Conservation (phyloP, 2,888 invertebrate genomes). For the Ethmia dodecea region DNA sequence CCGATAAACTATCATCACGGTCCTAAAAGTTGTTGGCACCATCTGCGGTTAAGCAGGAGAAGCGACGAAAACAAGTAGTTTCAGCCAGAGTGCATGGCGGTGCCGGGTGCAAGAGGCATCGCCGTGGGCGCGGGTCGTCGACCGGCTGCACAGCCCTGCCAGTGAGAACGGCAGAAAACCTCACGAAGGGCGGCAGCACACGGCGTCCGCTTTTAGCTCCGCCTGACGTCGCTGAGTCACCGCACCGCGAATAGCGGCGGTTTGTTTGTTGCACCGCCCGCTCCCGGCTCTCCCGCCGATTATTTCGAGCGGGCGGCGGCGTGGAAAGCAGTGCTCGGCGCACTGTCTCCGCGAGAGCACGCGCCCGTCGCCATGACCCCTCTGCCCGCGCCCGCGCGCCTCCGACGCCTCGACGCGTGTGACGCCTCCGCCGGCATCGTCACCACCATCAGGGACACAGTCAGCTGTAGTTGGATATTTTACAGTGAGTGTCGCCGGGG, state of each 20-base stretch:
- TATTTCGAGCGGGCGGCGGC: constrained; percentile 56
- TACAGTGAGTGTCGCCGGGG: constrained; percentile 79
- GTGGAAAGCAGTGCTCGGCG: constrained; percentile 20
- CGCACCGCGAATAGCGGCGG: constrained; percentile 69
- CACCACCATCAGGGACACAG: constrained; percentile 80
- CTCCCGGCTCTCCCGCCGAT: constrained; percentile 60
- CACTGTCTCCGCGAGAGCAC: constrained; percentile 43
- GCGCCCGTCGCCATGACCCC: constrained; percentile 67
- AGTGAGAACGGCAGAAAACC: constrained; percentile 68
- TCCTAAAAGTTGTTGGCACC: not conserved
- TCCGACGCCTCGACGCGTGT: constrained; percentile 58
- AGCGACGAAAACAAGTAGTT: too few relatives aligned
- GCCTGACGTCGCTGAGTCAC: constrained; percentile 72
- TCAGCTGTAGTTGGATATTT: constrained; percentile 87
- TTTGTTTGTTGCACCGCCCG: constrained; percentile 74
- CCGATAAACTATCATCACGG: not conserved
- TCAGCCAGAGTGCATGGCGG: constrained; percentile 15
- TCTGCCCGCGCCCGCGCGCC: constrained; percentile 52
- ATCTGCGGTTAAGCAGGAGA: not conserved
- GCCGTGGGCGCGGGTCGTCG: constrained; percentile 69
- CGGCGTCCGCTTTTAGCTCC: constrained; percentile 74
- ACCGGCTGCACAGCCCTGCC: constrained; percentile 63
- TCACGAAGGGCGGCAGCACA: constrained; percentile 73
- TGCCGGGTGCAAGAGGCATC: constrained; percentile 53
- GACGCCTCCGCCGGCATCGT: constrained; percentile 78